phyloP scores from a whole-genome alignment of 2,888 invertebrate genomes.

The Sinelater perroti region DNA sequence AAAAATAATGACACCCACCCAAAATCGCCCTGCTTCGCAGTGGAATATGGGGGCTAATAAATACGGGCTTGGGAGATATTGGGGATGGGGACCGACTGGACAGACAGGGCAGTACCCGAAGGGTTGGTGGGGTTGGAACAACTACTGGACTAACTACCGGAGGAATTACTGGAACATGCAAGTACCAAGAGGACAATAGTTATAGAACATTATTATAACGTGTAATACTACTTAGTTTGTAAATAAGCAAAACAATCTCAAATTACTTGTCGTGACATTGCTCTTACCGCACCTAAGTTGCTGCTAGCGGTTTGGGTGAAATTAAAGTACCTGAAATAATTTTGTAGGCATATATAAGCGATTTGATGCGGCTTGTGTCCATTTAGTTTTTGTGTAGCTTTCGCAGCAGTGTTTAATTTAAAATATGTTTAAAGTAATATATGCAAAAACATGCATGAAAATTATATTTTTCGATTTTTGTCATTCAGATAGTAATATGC shows the following conservation, averaged over 20 bases:
- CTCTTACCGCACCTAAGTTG: background rate
- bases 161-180: too few species aligned
- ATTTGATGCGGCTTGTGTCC: background rate
- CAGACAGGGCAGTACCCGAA: background rate
- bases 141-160: background rate
- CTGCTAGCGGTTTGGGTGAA: background rate
- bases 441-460: too few species aligned
- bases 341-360: background rate
- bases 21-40: background rate
- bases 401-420: too few species aligned
- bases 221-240: too few species aligned
- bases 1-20: background rate
- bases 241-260: too few species aligned
- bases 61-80: background rate
- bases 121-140: background rate
- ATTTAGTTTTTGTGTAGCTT: background rate
- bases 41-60: background rate
- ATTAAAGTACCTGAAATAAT: background rate
- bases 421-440: too few species aligned
- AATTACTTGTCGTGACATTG: too few species aligned
- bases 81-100: constrained; percentile 8
- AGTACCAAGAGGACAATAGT: too few species aligned
- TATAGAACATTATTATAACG: too few species aligned
- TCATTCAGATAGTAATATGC: too few species aligned
- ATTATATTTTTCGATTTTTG: too few species aligned